A percentile compares a stretch with the other conserved stretches of the same genome.
These are phyloP conservation scores for Zaprionus obscuricornis DNA, from an alignment of 2,888 invertebrate species.

Conservation along the genomic window DNA sequence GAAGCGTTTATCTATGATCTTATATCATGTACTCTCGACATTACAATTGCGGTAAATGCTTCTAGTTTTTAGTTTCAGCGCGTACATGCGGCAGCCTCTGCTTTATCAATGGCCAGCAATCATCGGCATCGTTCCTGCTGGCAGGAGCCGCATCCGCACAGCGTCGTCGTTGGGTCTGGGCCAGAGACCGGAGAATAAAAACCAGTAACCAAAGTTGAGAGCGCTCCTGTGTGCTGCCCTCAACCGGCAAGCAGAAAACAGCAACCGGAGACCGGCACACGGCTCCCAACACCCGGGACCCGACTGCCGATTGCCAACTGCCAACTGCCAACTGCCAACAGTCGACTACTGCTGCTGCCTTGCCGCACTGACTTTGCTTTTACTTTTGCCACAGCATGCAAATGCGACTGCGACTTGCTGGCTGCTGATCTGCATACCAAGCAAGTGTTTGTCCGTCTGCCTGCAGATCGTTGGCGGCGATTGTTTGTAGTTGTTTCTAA, in stretches of 20 bases:
- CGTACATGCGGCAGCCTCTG: constrained; percentile 77
- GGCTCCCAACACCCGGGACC: no score
- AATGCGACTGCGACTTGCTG: constrained; percentile 54
- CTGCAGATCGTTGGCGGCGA: constrained; percentile 74
- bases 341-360: background rate
- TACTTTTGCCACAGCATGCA: constrained; percentile 53
- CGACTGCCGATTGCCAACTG: no score
- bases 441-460: constrained; percentile 39
- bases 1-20: constrained; percentile 82
- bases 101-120: constrained; percentile 77
- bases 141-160: constrained; percentile 45
- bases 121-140: constrained; percentile 58
- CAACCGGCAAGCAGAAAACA: constrained; percentile 5
- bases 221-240: constrained; percentile 61
- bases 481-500: constrained; percentile 71
- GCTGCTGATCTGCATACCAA: constrained; percentile 77
- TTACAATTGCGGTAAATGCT: constrained; percentile 84
- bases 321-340: no score
- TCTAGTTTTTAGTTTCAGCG: constrained; percentile 83
- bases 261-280: constrained; percentile 14
- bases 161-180: constrained; percentile 73
- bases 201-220: constrained; percentile 16
- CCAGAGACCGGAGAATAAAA: constrained; percentile 34
- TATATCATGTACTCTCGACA: constrained; percentile 83
- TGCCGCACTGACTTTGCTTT: background rate